A percentile compares a stretch with the other conserved stretches of the same genome.
These are phyloP conservation scores for Cosmopolites sordidus DNA, from an alignment of 2,888 invertebrate species.

Conservation along the genomic window DNA sequence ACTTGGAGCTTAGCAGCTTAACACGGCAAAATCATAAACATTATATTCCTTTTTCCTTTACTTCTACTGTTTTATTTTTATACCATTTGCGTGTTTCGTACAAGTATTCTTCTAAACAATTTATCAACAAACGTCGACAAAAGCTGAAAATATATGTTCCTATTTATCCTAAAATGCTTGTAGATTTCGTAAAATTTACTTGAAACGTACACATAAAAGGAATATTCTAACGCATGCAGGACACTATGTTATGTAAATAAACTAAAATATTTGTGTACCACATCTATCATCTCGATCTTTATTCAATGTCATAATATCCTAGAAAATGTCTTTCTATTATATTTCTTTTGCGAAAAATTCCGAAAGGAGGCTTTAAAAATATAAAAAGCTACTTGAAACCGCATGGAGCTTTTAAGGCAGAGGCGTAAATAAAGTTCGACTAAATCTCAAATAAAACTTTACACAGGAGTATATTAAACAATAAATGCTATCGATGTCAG, in stretches of 20 bases:
- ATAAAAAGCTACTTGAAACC: constrained; percentile 1
- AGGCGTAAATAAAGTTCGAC: no score
- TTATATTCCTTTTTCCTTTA: not conserved
- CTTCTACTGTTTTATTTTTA: not conserved
- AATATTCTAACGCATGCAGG: not conserved
- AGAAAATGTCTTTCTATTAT: constrained; percentile 4
- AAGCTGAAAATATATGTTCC: not conserved
- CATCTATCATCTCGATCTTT: constrained; percentile 2
- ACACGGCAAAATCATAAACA: constrained; percentile 1
- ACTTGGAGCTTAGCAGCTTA: constrained; percentile 2
- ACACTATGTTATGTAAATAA: constrained; percentile 1
- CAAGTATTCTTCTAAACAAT: not conserved
- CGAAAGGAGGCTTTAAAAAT: constrained; percentile 7
- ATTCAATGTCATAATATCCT: not conserved
- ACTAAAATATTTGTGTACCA: constrained; percentile 1
- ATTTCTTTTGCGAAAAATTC: constrained; percentile 4
- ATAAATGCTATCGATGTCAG: no score
- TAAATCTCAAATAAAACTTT: no score
- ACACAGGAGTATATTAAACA: no score
- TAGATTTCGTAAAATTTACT: not conserved
- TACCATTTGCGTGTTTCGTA: not conserved
- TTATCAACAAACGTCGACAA: not conserved
- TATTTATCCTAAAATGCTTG: not conserved
- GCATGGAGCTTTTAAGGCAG: no score
- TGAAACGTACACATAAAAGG: not conserved